phyloP scores from a whole-genome alignment of 2,888 invertebrate species.

The Eugnorisma glareosa region DNA sequence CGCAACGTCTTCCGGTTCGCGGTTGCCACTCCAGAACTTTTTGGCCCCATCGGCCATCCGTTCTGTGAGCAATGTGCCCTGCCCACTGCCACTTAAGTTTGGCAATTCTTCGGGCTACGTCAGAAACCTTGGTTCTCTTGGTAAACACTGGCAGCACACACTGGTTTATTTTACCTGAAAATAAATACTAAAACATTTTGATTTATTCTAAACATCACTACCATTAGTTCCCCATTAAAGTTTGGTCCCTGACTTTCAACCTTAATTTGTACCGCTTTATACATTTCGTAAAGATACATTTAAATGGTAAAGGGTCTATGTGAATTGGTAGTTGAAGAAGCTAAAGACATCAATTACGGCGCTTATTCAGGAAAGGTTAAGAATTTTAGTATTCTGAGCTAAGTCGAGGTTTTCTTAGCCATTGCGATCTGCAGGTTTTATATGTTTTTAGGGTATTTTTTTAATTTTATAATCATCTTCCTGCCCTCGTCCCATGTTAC shows the following conservation, averaged over 20 bases:
- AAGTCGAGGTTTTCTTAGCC: constrained; percentile 17
- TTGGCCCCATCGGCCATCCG: too few relatives aligned
- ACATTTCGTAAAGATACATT: constrained; percentile 20
- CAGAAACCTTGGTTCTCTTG: too few relatives aligned
- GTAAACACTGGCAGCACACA: too few relatives aligned
- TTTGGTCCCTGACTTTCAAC: constrained; percentile 20
- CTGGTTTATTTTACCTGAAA: background rate
- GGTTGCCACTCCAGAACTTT: too few relatives aligned
- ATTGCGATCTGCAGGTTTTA: background rate
- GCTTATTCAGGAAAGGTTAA: constrained; percentile 39
- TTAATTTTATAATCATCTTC: too few relatives aligned
- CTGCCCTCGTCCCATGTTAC: too few relatives aligned
- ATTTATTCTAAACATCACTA: constrained; percentile 31
- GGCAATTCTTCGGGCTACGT: too few relatives aligned
- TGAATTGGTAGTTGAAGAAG: constrained; percentile 21
- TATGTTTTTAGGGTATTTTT: background rate
- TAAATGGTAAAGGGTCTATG: constrained; percentile 5
- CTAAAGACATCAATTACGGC: constrained; percentile 49
- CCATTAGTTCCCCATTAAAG: constrained; percentile 1
- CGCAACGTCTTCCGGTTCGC: too few relatives aligned
- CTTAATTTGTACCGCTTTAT: constrained; percentile 25
- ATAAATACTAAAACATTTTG: constrained; percentile 17
- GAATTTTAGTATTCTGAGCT: constrained; percentile 38
- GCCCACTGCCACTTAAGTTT: too few relatives aligned
- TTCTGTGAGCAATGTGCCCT: too few relatives aligned